phyloP scores from a whole-genome alignment of 2,888 invertebrate genomes.

The Tetragonisca angustula region DNA sequence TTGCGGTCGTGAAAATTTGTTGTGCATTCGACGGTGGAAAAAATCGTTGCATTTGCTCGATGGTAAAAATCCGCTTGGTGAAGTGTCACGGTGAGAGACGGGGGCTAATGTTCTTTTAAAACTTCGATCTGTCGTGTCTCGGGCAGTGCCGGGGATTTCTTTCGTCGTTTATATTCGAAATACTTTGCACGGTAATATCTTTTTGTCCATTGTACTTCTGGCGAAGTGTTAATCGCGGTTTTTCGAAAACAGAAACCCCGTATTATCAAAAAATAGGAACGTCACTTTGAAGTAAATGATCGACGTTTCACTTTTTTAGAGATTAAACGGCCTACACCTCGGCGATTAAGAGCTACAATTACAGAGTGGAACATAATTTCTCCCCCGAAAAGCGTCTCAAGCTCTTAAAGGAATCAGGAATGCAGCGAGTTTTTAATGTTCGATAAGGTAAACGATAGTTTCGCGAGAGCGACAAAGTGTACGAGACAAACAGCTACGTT shows the following conservation, averaged over 20 bases:
- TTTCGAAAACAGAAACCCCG: no score
- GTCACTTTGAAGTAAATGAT: no score
- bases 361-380: no score
- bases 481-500: background rate
- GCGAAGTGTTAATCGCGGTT: no score
- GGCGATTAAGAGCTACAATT: no score
- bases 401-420: no score
- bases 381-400: no score
- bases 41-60: slow-evolving; percentile 31
- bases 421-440: no score
- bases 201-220: background rate
- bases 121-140: background rate
- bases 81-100: background rate
- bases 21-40: background rate
- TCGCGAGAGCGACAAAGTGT: no score
- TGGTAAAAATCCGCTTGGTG: background rate
- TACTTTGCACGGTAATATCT: background rate
- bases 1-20: slow-evolving; percentile 30
- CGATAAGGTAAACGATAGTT: background rate
- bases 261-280: no score
- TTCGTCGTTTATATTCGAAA: background rate
- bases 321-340: no score
- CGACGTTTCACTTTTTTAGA: no score
- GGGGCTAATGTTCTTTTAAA: slow-evolving; percentile 5
- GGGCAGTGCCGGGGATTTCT: background rate